Base-by-base conservation (phyloP, 1,140 invertebrate genomes). In the Himalopsyche phryganea region DNA sequence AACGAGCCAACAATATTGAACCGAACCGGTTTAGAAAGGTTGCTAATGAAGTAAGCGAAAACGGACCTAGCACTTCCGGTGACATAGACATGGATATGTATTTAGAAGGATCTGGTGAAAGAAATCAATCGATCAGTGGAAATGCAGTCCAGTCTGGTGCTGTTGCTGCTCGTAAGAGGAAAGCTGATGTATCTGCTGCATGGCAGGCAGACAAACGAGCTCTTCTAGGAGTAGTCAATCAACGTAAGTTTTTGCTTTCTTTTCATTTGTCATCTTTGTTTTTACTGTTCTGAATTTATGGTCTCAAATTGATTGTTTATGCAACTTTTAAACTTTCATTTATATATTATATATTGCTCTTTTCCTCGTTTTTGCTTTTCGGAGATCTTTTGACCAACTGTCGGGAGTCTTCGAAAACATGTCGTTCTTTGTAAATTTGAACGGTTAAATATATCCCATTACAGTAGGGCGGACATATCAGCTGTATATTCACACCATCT, bases 31-130 rank as follows among this genome's bases (percentile, higher is more conserved):
- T 28, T 9, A 28, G 47, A 44, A 50, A 14, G 45, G 51, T 2
- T 44, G 11, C 9, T 14, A 6, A n/a, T 14, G 10, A 40, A 36
- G 5, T 44, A 49, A 28, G 47, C 44, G 4, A 50, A 47, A 23
- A 46, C 40, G 36, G 50, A 20, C 23, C n/a, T 38, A 52, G 19
- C 42, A 41, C 19, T 38, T 15, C 18, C 5, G 18, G 44, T 4
- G 44, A 18, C 3, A 28, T 28, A 15, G 55, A 63, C 6, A 58
- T 63, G 38, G 55, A 63, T 48, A 54, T 63, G 47, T 63, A 55
- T 50, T 36, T 63, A 15, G 61, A 58, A 17, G 58, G 55, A 23
- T 40, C 55, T 18, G 23, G 23, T 3, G 23, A 28, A 9, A 28
- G 23, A 13, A 46, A 54, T 10, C 35, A 55, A 28, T 20, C 50